Evolutionary conservation across 2,113 vertebrate genomes (phyloP), one percentile per base, ranked within the genome.

Genomic region (Chitala chitala): DNA sequence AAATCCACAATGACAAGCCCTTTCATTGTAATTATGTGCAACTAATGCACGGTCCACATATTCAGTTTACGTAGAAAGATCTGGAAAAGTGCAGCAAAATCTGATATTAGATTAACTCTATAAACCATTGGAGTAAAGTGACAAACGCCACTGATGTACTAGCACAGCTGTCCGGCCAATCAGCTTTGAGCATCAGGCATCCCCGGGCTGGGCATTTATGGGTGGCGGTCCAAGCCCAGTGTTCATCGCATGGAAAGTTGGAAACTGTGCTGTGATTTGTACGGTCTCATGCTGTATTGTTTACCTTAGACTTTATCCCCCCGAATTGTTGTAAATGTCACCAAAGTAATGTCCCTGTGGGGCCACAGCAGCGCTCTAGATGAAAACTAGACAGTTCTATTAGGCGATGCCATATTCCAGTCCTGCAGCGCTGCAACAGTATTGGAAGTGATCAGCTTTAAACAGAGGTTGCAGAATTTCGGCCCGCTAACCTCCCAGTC

Each of bases 321-420:
- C n/a, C 46, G 24, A 22, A 29, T 48, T 68, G 22, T 68, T 68
- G 64, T 68, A 68, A 68, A 68, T 68, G 42, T 24, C 40, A 13
- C 2, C 15, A 69, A 69, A 51, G 5, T 29, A 42, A 69, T 36
- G 17, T 31, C 29, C 46, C 29, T 20, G 2, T 20, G 68, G 68
- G 68, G 29, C 50, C 46, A 51, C 33, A 51, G 48, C 29, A 69
- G n/a, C 17, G 53, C 20, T 51, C 20, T 17, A 29, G 29, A 48
- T 24, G 12, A 29, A 46, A 24, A 51, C 46, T 53, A 42, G 40
- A 26, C 48, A n/a, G 48, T 69, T 20, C 36, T 29, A 69, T 24
- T 56, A 7, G n/a, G 24, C 54, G 3, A 7, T 22, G 17, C 54
- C 10, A 7, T 2, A 12, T 61, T 10, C 29, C 4, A 61, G 17